Conservation (phyloP, 2,113 vertebrate species). For the Ctenomys sociabilis region DNA sequence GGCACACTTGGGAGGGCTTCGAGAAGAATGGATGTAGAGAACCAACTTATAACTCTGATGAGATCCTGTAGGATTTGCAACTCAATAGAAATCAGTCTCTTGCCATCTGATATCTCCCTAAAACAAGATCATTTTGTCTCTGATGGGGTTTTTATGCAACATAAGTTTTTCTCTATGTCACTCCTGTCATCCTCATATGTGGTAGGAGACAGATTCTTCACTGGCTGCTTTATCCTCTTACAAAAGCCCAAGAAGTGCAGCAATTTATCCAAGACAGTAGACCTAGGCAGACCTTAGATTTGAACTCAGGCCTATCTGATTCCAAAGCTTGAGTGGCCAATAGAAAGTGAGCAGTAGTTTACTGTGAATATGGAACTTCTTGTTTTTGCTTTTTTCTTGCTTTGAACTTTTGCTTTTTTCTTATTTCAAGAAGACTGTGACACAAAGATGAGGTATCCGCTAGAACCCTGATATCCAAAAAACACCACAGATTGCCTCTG, state of each 20-base stretch:
- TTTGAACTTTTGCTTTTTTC: not conserved
- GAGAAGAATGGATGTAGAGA: slow-evolving; percentile 8
- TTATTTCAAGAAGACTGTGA: not conserved
- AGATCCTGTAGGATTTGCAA: slow-evolving; percentile 18
- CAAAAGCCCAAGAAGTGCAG: not conserved
- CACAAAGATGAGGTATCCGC: not conserved
- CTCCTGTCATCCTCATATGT: not conserved
- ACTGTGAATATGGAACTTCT: not conserved
- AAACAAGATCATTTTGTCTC: slow-evolving; percentile 8
- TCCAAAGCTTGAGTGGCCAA: not conserved
- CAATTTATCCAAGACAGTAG: not conserved
- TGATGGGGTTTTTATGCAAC: not conserved
- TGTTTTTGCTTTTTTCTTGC: not conserved
- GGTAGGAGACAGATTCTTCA: not conserved
- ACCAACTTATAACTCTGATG: not conserved
- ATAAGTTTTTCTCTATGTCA: not conserved
- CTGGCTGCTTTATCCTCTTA: not conserved
- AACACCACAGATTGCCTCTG: not conserved
- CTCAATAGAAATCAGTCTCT: slow-evolving; percentile 1
- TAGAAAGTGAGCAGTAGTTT: not conserved
- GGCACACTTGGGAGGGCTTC: not conserved
- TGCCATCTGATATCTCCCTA: slow-evolving; percentile 46
- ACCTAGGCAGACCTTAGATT: not conserved
- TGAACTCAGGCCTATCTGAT: not conserved
- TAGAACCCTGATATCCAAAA: slow-evolving; percentile 7